Conservation (phyloP, 2,888 invertebrate species). For the Spatulosminthurus flaviceps region DNA sequence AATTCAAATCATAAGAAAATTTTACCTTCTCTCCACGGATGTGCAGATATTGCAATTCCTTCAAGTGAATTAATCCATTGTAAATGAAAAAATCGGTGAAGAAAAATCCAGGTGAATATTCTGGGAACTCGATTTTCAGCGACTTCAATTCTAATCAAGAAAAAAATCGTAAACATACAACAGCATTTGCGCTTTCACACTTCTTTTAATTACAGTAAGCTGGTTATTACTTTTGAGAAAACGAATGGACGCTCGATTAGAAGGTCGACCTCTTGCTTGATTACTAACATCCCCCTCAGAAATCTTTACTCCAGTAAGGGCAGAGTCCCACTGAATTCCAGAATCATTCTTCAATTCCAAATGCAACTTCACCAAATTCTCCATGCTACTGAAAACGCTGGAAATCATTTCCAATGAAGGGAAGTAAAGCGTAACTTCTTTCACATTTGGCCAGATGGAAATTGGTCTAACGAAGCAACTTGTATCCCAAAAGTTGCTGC, state of each 20-base stretch:
- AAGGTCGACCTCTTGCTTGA: neutral
- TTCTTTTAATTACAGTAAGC: too few species aligned
- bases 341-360: slow-evolving; percentile 29
- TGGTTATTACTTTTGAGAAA: neutral
- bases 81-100: slow-evolving; percentile 28
- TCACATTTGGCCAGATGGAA: slow-evolving; percentile 7
- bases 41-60: slow-evolving; percentile 18
- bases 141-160: slow-evolving; percentile 4
- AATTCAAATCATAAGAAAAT: too few species aligned
- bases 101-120: slow-evolving; percentile 18
- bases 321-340: slow-evolving; percentile 15
- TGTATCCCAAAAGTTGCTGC: slow-evolving; percentile 7
- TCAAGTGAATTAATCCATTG: slow-evolving; percentile 23
- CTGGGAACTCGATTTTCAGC: slow-evolving; percentile 3
- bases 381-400: slow-evolving; percentile 5
- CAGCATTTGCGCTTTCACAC: neutral
- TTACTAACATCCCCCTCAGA: neutral
- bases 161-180: neutral
- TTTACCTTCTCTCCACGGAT: slow-evolving; percentile 20
- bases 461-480: slow-evolving; percentile 13
- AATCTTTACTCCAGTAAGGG: slow-evolving; percentile 11
- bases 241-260: slow-evolving; percentile 4
- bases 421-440: slow-evolving; percentile 14
- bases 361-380: slow-evolving; percentile 2
- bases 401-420: slow-evolving; percentile 9